These are phyloP conservation scores for Pipistrellus kuhlii DNA, from an alignment of 2,797 vertebrate genomes.

Conservation along the genomic window DNA sequence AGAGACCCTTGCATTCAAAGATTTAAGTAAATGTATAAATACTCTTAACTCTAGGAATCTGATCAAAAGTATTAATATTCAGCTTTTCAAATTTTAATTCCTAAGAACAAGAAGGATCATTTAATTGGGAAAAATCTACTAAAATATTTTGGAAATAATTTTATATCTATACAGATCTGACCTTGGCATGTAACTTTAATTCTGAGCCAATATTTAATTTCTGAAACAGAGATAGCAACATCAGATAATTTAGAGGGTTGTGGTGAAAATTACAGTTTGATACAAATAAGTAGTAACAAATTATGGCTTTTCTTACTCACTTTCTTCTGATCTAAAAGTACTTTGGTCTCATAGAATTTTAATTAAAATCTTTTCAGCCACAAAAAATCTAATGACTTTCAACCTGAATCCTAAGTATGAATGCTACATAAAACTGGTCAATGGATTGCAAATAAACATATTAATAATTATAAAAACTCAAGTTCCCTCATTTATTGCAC, in stretches of 20 bases:
- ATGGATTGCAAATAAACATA: slow-evolving; percentile 47
- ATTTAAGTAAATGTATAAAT: slow-evolving; percentile 26
- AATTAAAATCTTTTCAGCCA: slow-evolving; percentile 46
- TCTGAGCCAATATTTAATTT: neutral
- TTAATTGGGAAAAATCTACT: slow-evolving; percentile 37
- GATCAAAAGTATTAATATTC: slow-evolving; percentile 13
- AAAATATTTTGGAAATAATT: slow-evolving; percentile 50
- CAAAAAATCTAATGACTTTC: slow-evolving; percentile 47
- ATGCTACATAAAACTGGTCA: slow-evolving; percentile 38
- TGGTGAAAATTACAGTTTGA: slow-evolving; percentile 48
- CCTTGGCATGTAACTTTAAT: slow-evolving; percentile 3
- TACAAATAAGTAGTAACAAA: slow-evolving; percentile 33
- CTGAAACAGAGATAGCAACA: slow-evolving; percentile 2
- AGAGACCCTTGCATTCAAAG: slow-evolving; percentile 23
- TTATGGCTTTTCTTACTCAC: slow-evolving; percentile 40
- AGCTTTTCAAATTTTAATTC: slow-evolving; percentile 59
- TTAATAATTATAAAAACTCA: slow-evolving; percentile 59
- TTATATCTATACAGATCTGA: neutral
- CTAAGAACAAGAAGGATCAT: slow-evolving; percentile 28
- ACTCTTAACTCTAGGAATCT: slow-evolving; percentile 21
- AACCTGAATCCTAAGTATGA: slow-evolving; percentile 43
- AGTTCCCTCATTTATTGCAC: neutral
- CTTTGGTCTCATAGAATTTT: slow-evolving; percentile 45
- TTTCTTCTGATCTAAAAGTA: slow-evolving; percentile 37
- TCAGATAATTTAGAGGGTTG: neutral